Evolutionary conservation across 2,797 vertebrate species (phyloP).

Genomic region (Dendrocincla fuliginosa): DNA sequence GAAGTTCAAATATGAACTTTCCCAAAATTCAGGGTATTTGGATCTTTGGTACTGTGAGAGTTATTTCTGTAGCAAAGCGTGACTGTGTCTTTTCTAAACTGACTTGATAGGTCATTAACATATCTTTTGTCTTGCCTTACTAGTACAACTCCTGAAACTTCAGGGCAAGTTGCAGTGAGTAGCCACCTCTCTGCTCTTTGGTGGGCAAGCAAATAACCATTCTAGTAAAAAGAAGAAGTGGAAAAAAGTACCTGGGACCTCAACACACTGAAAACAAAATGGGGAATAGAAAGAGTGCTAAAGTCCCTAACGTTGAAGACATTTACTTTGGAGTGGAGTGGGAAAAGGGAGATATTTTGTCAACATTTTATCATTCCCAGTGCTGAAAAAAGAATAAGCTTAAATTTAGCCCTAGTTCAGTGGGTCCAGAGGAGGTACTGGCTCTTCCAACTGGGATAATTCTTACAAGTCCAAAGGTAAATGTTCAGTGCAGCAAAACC

Average conservation of each 20-base stretch:
- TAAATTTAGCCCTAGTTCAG: neutral
- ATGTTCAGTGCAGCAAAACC: neutral
- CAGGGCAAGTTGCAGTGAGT: neutral
- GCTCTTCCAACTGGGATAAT: neutral
- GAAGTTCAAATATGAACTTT: neutral
- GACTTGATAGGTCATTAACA: slow-evolving; percentile 16
- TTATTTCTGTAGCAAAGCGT: slow-evolving; percentile 19
- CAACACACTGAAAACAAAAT: neutral
- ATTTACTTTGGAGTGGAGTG: neutral
- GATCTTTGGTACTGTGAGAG: neutral
- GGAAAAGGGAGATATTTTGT: neutral
- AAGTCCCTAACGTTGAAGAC: neutral
- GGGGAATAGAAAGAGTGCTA: neutral
- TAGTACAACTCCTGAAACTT: neutral
- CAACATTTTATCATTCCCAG: neutral
- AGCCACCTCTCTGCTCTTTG: neutral
- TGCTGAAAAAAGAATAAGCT: neutral
- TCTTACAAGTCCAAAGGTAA: neutral
- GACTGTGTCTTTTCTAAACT: neutral
- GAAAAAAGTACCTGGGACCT: neutral
- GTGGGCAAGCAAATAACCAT: neutral
- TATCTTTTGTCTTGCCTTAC: neutral
- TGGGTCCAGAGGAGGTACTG: neutral
- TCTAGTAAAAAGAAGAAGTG: neutral
- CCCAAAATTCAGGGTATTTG: neutral